Percentiles rank a stretch among this genome's conserved stretches.
Evolutionary conservation across 2,888 invertebrate genomes (phyloP).

Genomic region (Nomada hirtipes): DNA sequence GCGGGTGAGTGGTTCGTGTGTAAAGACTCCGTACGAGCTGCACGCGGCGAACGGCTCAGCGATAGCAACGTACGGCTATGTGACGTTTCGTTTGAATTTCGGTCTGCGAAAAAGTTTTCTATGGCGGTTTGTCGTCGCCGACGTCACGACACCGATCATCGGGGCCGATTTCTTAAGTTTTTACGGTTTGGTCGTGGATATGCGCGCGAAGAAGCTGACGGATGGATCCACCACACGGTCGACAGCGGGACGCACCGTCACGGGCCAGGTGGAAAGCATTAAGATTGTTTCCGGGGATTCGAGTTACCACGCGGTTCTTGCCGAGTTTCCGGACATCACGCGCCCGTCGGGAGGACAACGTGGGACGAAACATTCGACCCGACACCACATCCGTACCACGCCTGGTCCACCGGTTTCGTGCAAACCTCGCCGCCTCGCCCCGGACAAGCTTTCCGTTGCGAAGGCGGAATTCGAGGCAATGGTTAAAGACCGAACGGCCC

Average conservation of each 20-base stretch:
- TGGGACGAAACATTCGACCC: neutral
- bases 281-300: too few species aligned
- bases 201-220: too few species aligned
- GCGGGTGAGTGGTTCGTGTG: neutral
- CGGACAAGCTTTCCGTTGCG: neutral
- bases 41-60: too few species aligned
- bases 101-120: neutral
- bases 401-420: neutral
- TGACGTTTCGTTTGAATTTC: neutral
- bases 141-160: neutral
- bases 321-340: too few species aligned
- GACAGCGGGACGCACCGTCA: too few species aligned
- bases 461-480: neutral
- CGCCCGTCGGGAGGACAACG: too few species aligned
- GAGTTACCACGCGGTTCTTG: too few species aligned
- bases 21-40: neutral
- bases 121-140: constrained; percentile 13
- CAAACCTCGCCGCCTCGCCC: neutral
- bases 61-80: neutral
- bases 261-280: too few species aligned
- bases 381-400: constrained; percentile 8
- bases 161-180: too few species aligned
- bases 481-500: neutral
- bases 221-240: too few species aligned
- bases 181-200: too few species aligned